phyloP scores from a whole-genome alignment of 2,797 vertebrate genomes.

The Synaphobranchus kaupii region DNA sequence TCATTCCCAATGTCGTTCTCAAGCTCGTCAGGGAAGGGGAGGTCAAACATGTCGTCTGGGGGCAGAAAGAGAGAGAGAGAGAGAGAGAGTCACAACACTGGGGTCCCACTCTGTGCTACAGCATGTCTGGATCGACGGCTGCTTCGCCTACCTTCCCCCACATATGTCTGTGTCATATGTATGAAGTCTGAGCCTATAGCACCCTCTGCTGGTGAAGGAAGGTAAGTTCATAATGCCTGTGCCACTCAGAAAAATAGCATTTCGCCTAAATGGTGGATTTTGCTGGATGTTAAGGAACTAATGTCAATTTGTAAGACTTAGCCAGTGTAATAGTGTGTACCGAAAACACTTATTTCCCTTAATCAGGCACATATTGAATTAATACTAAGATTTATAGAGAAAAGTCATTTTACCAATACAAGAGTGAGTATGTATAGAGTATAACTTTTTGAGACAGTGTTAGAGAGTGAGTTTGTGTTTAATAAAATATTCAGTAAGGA shows the following conservation, averaged over 20 bases:
- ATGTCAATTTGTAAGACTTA: no score
- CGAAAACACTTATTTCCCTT: not conserved
- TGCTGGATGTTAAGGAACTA: no score
- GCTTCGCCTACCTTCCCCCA: not conserved
- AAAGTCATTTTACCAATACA: not conserved
- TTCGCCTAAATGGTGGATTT: no score
- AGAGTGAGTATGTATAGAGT: not conserved
- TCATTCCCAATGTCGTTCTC: slow-evolving; percentile 92
- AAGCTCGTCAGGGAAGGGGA: slow-evolving; percentile 81
- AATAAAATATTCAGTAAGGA: not conserved
- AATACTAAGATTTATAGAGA: not conserved
- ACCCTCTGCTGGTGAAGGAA: slow-evolving; percentile 30
- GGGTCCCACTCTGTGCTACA: not conserved
- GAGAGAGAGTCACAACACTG: not conserved
- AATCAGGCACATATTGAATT: not conserved
- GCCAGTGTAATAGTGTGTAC: no score
- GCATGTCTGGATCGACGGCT: not conserved
- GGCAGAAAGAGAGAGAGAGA: slow-evolving; percentile 42
- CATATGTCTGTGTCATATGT: not conserved
- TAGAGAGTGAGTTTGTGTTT: not conserved
- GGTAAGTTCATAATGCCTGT: not conserved
- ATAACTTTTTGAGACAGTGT: not conserved
- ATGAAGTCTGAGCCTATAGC: not conserved
- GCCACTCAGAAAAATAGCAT: no score
- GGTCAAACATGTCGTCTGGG: slow-evolving; percentile 85